Evolutionary conservation across 2,888 invertebrate genomes (phyloP).

Genomic region (Drosophila borborema): DNA sequence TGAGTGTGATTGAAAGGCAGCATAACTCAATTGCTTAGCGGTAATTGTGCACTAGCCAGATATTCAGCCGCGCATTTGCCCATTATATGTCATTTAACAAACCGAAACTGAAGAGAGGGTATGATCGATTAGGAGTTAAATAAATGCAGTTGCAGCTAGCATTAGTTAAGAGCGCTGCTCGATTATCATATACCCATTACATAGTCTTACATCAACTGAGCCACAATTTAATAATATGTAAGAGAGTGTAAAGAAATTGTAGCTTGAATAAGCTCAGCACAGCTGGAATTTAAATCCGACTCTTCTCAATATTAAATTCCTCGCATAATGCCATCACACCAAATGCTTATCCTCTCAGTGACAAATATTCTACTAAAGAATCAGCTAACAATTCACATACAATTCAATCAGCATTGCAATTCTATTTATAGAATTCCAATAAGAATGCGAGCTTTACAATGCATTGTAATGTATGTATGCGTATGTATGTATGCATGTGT

Average conservation of each 20-base stretch:
- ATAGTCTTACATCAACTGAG: not conserved
- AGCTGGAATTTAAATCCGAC: not conserved
- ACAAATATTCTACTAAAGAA: not conserved
- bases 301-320: not conserved
- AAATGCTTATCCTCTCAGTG: not conserved
- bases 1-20: constrained; percentile 33
- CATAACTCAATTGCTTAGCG: constrained; percentile 65
- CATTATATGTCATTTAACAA: not conserved
- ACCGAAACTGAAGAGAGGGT: no score
- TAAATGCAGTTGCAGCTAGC: no score
- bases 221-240: not conserved
- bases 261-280: not conserved
- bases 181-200: not conserved
- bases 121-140: not conserved
- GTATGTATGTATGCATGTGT: not conserved
- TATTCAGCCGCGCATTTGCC: not conserved
- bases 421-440: constrained; percentile 8
- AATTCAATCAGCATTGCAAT: constrained; percentile 1
- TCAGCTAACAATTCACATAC: not conserved
- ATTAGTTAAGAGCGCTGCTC: no score
- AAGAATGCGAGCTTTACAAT: not conserved
- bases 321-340: not conserved
- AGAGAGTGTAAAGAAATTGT: not conserved
- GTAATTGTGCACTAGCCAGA: constrained; percentile 25
- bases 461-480: not conserved